These are phyloP conservation scores for Diaphora mendica DNA, from an alignment of 2,888 invertebrate species.

Conservation along the genomic window DNA sequence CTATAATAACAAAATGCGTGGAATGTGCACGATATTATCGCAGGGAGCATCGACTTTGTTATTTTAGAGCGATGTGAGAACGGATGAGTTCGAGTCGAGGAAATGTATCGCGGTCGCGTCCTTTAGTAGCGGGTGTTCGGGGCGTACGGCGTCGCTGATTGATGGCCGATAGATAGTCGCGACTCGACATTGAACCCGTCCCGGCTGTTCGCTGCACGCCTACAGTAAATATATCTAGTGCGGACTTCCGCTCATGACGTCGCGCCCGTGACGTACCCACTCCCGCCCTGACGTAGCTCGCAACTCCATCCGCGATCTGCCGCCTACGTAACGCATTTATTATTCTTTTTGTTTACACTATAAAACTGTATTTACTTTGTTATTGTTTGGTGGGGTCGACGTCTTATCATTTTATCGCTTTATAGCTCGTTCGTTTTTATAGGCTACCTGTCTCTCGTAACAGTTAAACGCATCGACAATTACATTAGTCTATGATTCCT, in stretches of 20 bases:
- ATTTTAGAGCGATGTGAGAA: constrained; percentile 17
- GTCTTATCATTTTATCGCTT: constrained; percentile 81
- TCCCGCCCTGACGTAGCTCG: constrained; percentile 49
- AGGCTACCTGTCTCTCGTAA: constrained; percentile 57
- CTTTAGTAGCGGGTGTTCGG: constrained; percentile 43
- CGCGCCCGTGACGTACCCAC: constrained; percentile 68
- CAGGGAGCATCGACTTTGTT: constrained; percentile 22
- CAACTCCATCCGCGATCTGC: constrained; percentile 55
- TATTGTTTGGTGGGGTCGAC: constrained; percentile 80
- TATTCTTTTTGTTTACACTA: constrained; percentile 83
- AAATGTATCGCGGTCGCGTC: constrained; percentile 41
- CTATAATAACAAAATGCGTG: constrained; percentile 59
- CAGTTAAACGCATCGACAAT: constrained; percentile 31
- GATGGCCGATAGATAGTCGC: constrained; percentile 82
- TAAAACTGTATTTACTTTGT: constrained; percentile 82
- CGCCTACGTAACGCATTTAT: constrained; percentile 76
- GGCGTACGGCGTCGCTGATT: constrained; percentile 67
- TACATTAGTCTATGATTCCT: constrained; percentile 26
- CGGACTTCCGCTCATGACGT: constrained; percentile 84
- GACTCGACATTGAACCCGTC: constrained; percentile 84
- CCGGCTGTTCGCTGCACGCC: constrained; percentile 60
- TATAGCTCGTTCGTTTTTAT: constrained; percentile 68
- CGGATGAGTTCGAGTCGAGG: constrained; percentile 52
- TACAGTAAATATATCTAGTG: constrained; percentile 78
- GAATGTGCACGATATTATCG: constrained; percentile 49